Evolutionary conservation across 2,888 invertebrate species (phyloP).

Genomic region (Brachyopa scutellaris): DNA sequence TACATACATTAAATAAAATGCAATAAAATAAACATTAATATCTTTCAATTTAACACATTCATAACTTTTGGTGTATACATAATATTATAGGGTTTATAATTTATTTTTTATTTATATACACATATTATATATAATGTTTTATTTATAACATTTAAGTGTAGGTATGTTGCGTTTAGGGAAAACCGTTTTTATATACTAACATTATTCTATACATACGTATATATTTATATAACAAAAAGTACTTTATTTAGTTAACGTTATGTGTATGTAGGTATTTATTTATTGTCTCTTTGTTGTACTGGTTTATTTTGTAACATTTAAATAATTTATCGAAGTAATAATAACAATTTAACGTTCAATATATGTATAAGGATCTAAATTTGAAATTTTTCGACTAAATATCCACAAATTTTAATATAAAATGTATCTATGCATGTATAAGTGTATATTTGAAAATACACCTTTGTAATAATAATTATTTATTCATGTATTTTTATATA

Average conservation of each 20-base stretch:
- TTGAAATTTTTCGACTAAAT: conserved; percentile 27
- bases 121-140: conserved; percentile 37
- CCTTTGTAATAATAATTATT: neutral
- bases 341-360: conserved; percentile 54
- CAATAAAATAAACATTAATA: conserved; percentile 40
- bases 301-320: conserved; percentile 19
- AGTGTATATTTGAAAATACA: conserved; percentile 8
- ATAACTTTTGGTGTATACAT: conserved; percentile 50
- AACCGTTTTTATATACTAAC: conserved; percentile 6
- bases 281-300: conserved; percentile 37
- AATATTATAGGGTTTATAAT: conserved; percentile 29
- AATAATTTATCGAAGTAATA: conserved; percentile 21
- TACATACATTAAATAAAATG: conserved; percentile 40
- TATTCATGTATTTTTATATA: neutral
- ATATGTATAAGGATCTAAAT: conserved; percentile 29
- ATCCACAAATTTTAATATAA: conserved; percentile 18
- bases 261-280: conserved; percentile 13
- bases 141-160: conserved; percentile 27
- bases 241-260: conserved; percentile 26
- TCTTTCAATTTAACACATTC: conserved; percentile 47
- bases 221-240: conserved; percentile 17
- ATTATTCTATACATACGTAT: neutral
- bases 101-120: conserved; percentile 51
- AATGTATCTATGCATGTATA: neutral
- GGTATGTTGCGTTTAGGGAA: conserved; percentile 12